Conservation (phyloP, 2,888 invertebrate species). For the Cheilosia grossa region DNA sequence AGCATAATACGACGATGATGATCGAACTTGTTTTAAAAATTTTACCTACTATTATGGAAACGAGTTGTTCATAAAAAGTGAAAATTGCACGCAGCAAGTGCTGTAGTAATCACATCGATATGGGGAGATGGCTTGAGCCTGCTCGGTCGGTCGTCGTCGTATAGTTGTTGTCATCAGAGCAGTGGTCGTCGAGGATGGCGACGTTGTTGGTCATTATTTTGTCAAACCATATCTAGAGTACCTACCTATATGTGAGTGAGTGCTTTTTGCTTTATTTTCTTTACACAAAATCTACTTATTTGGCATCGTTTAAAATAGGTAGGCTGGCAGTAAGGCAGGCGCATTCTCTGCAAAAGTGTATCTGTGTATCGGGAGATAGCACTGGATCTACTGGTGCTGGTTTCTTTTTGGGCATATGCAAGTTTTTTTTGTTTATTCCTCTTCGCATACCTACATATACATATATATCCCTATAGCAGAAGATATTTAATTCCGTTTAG, state of each 20-base stretch:
- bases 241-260: conserved; percentile 63
- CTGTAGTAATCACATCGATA: conserved; percentile 65
- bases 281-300: conserved; percentile 74
- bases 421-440: conserved; percentile 41
- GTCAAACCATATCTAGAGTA: conserved; percentile 75
- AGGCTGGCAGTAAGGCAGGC: conserved; percentile 37
- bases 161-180: conserved; percentile 53
- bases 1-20: conserved; percentile 68
- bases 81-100: conserved; percentile 72
- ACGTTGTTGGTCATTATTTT: conserved; percentile 75
- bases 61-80: conserved; percentile 75
- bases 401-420: conserved; percentile 73
- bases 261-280: conserved; percentile 52
- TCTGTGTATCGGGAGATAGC: conserved; percentile 59
- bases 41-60: conserved; percentile 74
- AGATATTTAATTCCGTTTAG: conserved; percentile 73
- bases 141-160: conserved; percentile 49
- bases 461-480: conserved; percentile 32
- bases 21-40: conserved; percentile 68
- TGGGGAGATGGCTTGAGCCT: conserved; percentile 59
- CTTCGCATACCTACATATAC: conserved; percentile 7
- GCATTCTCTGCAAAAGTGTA: conserved; percentile 38
- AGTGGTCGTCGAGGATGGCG: conserved; percentile 57
- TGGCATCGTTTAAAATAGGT: conserved; percentile 74
- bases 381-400: conserved; percentile 61